Base-by-base conservation (phyloP, 1,140 invertebrate species). In the Helicorthomorpha holstii region DNA sequence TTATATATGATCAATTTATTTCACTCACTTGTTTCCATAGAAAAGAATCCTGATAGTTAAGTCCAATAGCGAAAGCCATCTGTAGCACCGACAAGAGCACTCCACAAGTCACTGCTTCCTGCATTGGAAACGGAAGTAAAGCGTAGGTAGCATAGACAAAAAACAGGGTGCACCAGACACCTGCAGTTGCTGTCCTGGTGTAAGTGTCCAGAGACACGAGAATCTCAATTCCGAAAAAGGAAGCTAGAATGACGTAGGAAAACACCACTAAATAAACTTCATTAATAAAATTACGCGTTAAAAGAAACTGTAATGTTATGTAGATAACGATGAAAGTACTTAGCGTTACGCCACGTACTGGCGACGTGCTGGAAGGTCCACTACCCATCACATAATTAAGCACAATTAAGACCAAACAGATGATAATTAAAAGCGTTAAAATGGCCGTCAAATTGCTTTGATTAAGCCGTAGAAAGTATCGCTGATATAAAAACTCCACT, bases 401-500 rank as follows among this genome's bases (percentile, higher is more conserved):
- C 23, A 64, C 51, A 12, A 69, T 55, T 51, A 89, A 68, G 1
- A 78, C 72, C 26, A 81, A 54, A 34, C 80, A 74, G 29, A 89
- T 70, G 2, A 77, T 71, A 34, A 84, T 72, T 14, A 92, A 66
- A 24, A 92, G 72, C 3, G 76, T 80, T 49, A 92, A 73, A 38
- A 91, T 73, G 59, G 85, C 81, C 1, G 82, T 86, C 71, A 89
- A 80, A 66, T 88, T 90, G 58, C 80, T 84, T 68, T 91, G 86
- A 71, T 90, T 91, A 76, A 91, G 85, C 53, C 87, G 81, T 50
- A 92, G 75, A 64, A 92, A 91, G 69, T 93, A 93, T 43, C 86
- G 75, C 66, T 92, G 87, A 69, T 91, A 92, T 45, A 92, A 67
- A 75, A 81, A 82, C 69, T 91, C 88, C 60, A 91, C 82, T 79